phyloP scores from a whole-genome alignment of 2,113 vertebrate species.

The Mobula hypostoma region DNA sequence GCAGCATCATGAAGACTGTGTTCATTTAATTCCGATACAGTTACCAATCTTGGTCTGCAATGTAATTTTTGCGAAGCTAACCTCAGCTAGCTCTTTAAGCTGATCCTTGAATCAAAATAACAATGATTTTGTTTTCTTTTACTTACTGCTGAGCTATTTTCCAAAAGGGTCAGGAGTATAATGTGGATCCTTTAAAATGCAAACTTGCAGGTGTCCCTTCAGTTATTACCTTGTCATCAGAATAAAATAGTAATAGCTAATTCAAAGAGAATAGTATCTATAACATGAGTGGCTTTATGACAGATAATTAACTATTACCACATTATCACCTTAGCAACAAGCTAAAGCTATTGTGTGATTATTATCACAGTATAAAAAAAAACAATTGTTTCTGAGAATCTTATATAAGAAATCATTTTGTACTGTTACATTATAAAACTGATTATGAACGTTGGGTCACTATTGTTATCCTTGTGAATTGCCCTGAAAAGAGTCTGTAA shows the following conservation, averaged over 20 bases:
- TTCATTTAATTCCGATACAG: background rate
- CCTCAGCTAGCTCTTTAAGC: background rate
- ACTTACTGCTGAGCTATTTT: background rate
- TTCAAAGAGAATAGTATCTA: background rate
- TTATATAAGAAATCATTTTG: background rate
- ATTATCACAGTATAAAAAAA: background rate
- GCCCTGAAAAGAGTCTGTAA: background rate
- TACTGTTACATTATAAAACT: background rate
- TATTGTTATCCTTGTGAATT: background rate
- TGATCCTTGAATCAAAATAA: background rate
- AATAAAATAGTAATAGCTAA: background rate
- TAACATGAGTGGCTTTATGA: background rate
- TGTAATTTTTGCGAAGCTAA: background rate
- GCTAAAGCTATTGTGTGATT: background rate
- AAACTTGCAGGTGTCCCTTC: background rate
- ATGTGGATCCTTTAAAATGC: background rate
- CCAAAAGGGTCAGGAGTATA: background rate
- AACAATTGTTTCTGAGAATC: background rate
- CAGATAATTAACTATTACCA: background rate
- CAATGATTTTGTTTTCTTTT: no score
- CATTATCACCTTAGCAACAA: conserved; percentile 25
- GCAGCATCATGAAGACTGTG: background rate
- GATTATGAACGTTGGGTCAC: background rate
- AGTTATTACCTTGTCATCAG: background rate
- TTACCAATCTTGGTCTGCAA: background rate